Evolutionary conservation across 1,140 invertebrate genomes (phyloP).

Genomic region (Mya arenaria): DNA sequence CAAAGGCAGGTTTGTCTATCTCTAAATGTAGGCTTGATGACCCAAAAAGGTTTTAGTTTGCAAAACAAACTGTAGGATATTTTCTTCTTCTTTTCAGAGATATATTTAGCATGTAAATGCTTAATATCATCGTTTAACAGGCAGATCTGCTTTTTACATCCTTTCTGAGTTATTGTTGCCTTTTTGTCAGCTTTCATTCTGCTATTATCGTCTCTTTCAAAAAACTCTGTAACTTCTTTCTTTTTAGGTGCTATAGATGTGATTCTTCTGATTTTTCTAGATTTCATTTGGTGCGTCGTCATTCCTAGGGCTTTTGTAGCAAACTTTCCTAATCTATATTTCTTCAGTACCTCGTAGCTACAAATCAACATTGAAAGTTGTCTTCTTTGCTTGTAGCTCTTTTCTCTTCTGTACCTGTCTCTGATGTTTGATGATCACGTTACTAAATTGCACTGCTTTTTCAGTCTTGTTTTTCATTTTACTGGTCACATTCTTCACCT

Average conservation of each 20-base stretch:
- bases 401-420: not conserved
- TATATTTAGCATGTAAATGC: not conserved
- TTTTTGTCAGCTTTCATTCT: constrained; percentile 17
- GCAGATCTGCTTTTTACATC: not conserved
- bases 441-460: not conserved
- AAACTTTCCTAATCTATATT: not conserved
- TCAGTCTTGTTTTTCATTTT: not conserved
- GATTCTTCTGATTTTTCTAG: no score
- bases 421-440: not conserved
- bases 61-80: constrained; percentile 19
- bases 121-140: constrained; percentile 15
- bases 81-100: not conserved
- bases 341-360: not conserved
- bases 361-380: not conserved
- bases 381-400: not conserved
- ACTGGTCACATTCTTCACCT: not conserved
- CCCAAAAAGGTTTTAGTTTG: not conserved
- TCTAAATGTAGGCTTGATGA: constrained; percentile 4
- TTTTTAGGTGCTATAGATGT: no score
- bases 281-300: not conserved
- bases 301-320: not conserved
- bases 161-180: constrained; percentile 6
- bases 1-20: constrained; percentile 4
- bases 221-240: not conserved
- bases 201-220: not conserved